Evolutionary conservation across 2,888 invertebrate species (phyloP).

Genomic region (Temnothorax rugatulus): DNA sequence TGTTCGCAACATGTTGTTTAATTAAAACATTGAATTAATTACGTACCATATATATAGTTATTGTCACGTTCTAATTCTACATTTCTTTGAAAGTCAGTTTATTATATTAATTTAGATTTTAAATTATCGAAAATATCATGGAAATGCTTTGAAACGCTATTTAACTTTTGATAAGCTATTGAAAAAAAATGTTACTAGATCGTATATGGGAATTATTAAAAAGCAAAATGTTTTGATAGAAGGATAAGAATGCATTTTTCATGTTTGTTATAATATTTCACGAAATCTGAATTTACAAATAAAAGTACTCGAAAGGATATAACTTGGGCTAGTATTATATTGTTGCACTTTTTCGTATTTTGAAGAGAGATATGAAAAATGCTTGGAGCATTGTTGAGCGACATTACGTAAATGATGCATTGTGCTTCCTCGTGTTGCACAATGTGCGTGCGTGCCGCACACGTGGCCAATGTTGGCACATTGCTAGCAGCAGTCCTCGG

Average conservation of each 20-base stretch:
- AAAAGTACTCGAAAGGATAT: not conserved
- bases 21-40: slow-evolving; percentile 16
- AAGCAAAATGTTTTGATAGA: not conserved
- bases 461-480: slow-evolving; percentile 45
- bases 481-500: slow-evolving; percentile 31
- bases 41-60: not conserved
- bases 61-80: not conserved
- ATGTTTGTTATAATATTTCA: not conserved
- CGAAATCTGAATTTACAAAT: not conserved
- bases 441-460: slow-evolving; percentile 42
- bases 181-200: not conserved
- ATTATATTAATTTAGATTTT: not conserved
- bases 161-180: not conserved
- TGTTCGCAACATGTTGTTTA: not conserved
- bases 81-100: not conserved
- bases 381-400: slow-evolving; percentile 19
- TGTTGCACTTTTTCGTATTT: not conserved
- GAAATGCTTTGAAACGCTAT: not conserved
- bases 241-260: not conserved
- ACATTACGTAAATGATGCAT: slow-evolving; percentile 48
- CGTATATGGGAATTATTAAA: not conserved
- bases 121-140: not conserved
- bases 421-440: slow-evolving; percentile 3
- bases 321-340: not conserved
- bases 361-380: slow-evolving; percentile 3